Evolutionary conservation across 23 tunicate genomes (phyloP), one percentile per base, ranked within the genome.

Genomic region (Trididemnum nubilum): DNA sequence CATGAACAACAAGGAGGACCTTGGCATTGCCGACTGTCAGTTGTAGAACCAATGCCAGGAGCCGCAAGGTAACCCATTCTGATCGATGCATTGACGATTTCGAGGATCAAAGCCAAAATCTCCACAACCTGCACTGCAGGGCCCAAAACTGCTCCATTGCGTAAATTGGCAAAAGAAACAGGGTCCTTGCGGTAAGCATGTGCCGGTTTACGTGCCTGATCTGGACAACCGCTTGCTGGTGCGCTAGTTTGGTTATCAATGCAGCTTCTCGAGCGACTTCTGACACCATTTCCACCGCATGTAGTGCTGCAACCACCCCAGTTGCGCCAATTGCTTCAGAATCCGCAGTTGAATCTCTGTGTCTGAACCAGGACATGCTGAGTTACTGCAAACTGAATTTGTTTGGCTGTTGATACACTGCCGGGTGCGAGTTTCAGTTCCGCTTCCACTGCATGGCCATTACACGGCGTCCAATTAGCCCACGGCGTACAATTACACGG

Each of bases 61-160:
- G 65, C 30, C 24, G 3, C 30, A 39, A 29, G 15, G 36, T 4
- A 2, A 29, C 1, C 70, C 70, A 57, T 31, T 24, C 15, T 34
- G 35, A 2, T 2, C 4, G 7, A 25, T 2, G 52, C 83, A 80
- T n/a, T 2, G 4, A 15, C 83, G n/a, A 4, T 33, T 63, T 7
- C 73, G 19, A 2, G 73, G 63, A 22, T 36, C 30, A 22, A 22
- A 1, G 12, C 73, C 83, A 21, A 2, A 28, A 21, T 9, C 29
- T 2, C 73, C 83, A 35, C 83, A 80, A 26, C 38, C 21, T 2
- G 67, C 82, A 7, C 15, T 12, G 36, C 82, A 77, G 36, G 25
- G 2, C 2, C 67, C 66, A 29, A 19, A 77, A 5, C 12, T 34
- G 23, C 39, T 54, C 82, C 82, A 77, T 52, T 52, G 35, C 2